Evolutionary conservation across 2,888 invertebrate species (phyloP).

Genomic region (Campoletis raptor): DNA sequence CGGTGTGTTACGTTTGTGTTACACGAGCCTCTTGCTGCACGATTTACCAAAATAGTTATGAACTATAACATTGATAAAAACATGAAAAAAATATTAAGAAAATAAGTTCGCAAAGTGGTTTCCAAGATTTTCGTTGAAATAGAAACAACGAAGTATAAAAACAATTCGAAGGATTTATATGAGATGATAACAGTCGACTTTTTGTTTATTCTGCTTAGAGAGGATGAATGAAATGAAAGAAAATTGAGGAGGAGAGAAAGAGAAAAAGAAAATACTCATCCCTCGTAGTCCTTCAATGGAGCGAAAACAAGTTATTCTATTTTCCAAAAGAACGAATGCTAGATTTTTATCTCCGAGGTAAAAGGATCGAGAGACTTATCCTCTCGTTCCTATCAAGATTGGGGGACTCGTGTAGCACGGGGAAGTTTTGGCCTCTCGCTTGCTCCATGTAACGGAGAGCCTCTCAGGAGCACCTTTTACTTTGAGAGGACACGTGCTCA

Average conservation of each 20-base stretch:
- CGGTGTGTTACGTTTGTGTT: conserved; percentile 52
- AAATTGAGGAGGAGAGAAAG: too few relatives aligned
- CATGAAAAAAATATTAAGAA: conserved; percentile 16
- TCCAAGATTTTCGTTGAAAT: neutral
- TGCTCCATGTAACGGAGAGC: neutral
- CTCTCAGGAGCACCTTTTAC: conserved; percentile 32
- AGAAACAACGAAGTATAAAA: neutral
- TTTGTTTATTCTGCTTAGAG: neutral
- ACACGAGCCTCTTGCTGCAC: conserved; percentile 70
- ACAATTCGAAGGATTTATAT: neutral
- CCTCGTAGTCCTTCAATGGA: conserved; percentile 8
- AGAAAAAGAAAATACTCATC: conserved; percentile 23
- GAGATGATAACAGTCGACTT: conserved; percentile 7
- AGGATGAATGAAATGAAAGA: neutral
- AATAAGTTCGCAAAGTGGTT: neutral
- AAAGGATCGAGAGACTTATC: conserved; percentile 31
- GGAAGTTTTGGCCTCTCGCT: conserved; percentile 19
- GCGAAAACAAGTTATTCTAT: conserved; percentile 37
- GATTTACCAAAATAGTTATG: conserved; percentile 36
- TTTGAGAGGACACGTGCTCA: conserved; percentile 46
- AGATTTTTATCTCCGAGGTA: conserved; percentile 49
- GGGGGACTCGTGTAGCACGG: neutral
- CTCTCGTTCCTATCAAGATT: conserved; percentile 45
- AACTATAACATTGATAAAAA: conserved; percentile 1
- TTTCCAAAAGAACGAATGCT: conserved; percentile 32